phyloP scores from a whole-genome alignment of 2,888 invertebrate genomes.

The Chironomus riparius region DNA sequence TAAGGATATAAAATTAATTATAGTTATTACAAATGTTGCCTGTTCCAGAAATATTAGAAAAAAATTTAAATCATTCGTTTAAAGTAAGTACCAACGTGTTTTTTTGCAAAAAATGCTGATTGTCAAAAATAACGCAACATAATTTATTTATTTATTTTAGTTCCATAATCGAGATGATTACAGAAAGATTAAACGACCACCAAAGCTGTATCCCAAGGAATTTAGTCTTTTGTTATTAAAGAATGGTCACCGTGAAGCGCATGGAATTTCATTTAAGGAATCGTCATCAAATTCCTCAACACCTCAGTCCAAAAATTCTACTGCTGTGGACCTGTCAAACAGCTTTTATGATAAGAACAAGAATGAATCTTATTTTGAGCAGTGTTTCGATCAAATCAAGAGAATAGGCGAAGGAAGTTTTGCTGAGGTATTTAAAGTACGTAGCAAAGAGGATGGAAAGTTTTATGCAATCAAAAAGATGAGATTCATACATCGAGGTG shows the following conservation, averaged over 20 bases:
- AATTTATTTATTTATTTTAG: slow-evolving; percentile 5
- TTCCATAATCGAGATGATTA: background rate
- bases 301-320: background rate
- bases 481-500: slow-evolving; percentile 50
- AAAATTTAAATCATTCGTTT: slow-evolving; percentile 12
- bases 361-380: slow-evolving; percentile 51
- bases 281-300: slow-evolving; percentile 15
- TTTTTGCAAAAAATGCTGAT: background rate
- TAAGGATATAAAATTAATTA: background rate
- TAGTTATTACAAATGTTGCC: background rate
- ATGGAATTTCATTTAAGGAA: slow-evolving; percentile 39
- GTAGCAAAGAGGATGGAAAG: slow-evolving; percentile 53
- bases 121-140: background rate
- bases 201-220: slow-evolving; percentile 35
- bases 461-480: slow-evolving; percentile 64
- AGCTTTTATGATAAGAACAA: slow-evolving; percentile 39
- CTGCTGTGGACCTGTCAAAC: slow-evolving; percentile 33
- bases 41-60: slow-evolving; percentile 1
- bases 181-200: slow-evolving; percentile 28
- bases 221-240: slow-evolving; percentile 35
- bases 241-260: slow-evolving; percentile 35
- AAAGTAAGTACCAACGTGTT: slow-evolving; percentile 5
- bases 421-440: slow-evolving; percentile 62
- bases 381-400: slow-evolving; percentile 52
- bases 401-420: slow-evolving; percentile 66